Evolutionary conservation across 2,888 invertebrate genomes (phyloP).

Genomic region (Physocephala rufipes): DNA sequence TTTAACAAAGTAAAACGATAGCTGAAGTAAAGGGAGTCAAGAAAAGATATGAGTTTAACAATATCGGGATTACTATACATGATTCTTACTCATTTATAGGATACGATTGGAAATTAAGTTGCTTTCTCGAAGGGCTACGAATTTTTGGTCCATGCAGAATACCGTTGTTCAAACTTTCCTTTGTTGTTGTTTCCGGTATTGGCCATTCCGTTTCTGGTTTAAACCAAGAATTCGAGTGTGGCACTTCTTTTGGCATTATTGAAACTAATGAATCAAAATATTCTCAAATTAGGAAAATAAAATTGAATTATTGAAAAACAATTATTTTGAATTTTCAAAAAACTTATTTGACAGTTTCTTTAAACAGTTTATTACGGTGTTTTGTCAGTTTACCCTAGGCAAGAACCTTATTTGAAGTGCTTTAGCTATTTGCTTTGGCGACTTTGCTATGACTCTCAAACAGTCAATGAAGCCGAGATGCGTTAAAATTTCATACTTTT

Average conservation of each 20-base stretch:
- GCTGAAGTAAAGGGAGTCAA: constrained; percentile 29
- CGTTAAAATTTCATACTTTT: too few relatives aligned
- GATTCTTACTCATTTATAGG: constrained; percentile 42
- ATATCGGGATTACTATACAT: not conserved
- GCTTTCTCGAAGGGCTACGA: constrained; percentile 33
- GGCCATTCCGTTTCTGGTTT: not conserved
- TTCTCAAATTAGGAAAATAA: not conserved
- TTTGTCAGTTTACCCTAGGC: too few relatives aligned
- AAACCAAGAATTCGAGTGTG: constrained; percentile 26
- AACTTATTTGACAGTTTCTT: not conserved
- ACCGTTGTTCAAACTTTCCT: constrained; percentile 45
- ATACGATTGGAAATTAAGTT: constrained; percentile 44
- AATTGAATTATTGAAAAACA: not conserved
- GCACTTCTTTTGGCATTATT: not conserved
- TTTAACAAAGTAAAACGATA: constrained; percentile 37
- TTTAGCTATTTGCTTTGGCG: too few relatives aligned
- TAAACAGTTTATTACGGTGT: too few relatives aligned
- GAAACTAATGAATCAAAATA: not conserved
- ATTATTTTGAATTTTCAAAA: not conserved
- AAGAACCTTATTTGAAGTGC: too few relatives aligned
- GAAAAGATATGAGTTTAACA: not conserved
- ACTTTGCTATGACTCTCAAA: too few relatives aligned
- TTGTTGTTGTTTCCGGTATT: constrained; percentile 41
- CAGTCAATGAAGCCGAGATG: too few relatives aligned
- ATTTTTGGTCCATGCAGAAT: constrained; percentile 19